These are phyloP conservation scores for Scyliorhinus canicula DNA, from an alignment of 2,797 vertebrate genomes.

Conservation along the genomic window DNA sequence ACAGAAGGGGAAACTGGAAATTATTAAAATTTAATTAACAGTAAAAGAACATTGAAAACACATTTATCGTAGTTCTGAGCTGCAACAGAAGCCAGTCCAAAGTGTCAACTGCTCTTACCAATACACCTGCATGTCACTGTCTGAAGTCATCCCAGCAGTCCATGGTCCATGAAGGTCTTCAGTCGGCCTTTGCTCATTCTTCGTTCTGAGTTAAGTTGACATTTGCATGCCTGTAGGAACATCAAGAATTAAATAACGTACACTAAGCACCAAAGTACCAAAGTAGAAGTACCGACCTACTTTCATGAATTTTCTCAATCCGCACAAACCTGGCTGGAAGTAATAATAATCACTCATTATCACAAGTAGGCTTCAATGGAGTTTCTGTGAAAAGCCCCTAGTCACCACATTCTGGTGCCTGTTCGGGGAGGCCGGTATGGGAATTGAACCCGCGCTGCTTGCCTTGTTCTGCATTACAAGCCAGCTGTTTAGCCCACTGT, in stretches of 20 bases:
- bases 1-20: not conserved
- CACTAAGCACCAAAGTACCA: not conserved
- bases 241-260: not conserved
- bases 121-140: not conserved
- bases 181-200: not conserved
- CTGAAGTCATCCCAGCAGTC: not conserved
- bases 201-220: not conserved
- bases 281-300: not conserved
- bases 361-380: too few relatives aligned
- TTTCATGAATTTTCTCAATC: not conserved
- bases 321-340: not conserved
- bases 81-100: not conserved
- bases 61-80: not conserved
- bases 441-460: too few relatives aligned
- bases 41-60: not conserved
- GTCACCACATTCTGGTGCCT: too few relatives aligned
- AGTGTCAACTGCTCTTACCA: not conserved
- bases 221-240: not conserved
- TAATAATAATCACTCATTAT: too few relatives aligned
- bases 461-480: too few relatives aligned
- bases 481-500: too few relatives aligned
- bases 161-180: not conserved
- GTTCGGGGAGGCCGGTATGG: too few relatives aligned
- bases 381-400: too few relatives aligned
- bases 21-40: not conserved